phyloP scores from a whole-genome alignment of 2,797 vertebrate genomes.

The Chelmon rostratus region DNA sequence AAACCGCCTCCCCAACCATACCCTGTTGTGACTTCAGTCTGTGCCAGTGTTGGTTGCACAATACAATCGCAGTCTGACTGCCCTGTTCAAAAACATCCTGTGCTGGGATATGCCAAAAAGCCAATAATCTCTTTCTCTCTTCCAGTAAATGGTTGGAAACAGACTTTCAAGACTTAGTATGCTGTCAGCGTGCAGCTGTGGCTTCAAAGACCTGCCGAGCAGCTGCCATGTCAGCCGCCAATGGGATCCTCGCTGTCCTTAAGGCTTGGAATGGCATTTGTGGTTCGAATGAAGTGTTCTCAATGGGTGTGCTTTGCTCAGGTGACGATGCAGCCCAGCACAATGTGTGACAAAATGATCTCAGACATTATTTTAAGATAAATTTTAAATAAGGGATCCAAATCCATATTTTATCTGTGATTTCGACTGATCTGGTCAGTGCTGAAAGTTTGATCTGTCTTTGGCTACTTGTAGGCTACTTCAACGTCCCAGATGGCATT shows the following conservation, averaged over 20 bases:
- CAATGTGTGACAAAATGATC: not conserved
- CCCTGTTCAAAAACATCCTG: conserved; percentile 13
- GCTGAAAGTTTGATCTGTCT: not conserved
- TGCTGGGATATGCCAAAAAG: not conserved
- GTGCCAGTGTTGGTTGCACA: conserved; percentile 32
- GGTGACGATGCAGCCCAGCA: conserved; percentile 74
- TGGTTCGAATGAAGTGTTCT: conserved; percentile 82
- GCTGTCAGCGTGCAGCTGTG: conserved; percentile 56
- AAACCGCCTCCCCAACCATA: not conserved
- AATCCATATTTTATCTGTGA: not conserved
- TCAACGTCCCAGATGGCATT: conserved; percentile 85
- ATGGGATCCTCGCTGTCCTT: conserved; percentile 85
- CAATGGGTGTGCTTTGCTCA: conserved; percentile 87
- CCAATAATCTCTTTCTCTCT: not conserved
- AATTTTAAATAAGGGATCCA: not conserved
- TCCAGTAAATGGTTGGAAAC: conserved; percentile 88
- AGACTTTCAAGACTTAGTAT: conserved; percentile 82
- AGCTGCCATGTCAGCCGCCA: conserved; percentile 82
- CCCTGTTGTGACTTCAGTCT: not conserved
- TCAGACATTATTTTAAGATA: not conserved
- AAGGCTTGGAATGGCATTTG: conserved; percentile 88
- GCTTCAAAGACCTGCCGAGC: conserved; percentile 57
- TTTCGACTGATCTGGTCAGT: not conserved
- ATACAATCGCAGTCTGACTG: not conserved
- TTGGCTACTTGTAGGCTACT: conserved; percentile 80